Evolutionary conservation across 2,888 invertebrate genomes (phyloP), one percentile per base, ranked within the genome.

Genomic region (Cephus sareptanus): DNA sequence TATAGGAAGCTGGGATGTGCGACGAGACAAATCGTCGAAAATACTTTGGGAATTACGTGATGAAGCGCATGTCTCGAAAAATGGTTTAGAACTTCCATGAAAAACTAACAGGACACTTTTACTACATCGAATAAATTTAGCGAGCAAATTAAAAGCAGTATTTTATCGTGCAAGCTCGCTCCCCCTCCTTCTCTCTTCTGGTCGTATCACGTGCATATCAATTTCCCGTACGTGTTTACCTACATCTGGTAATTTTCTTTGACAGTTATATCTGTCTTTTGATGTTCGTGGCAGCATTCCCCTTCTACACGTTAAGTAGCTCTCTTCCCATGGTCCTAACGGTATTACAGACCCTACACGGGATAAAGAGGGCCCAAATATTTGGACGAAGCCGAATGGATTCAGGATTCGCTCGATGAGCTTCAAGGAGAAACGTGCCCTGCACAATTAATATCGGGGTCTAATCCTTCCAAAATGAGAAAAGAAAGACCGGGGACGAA

Each of bases 71-170:
- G 80, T 81, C 78, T 71, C 77, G 82, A 81, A 83, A 81, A 83
- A 82, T 80, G 80, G 80, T 79, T 77, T 81, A 70, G 74, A 76
- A 34, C 40, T 56, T 77, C 35, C 74, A 76, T 78, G 75, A 82
- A 79, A 82, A 82, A 83, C 71, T 78, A 79, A 30, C 80, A 73
- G 76, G 80, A 79, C 79, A 75, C 80, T 83, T 81, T 81, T 83
- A 83, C 79, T 81, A 74, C 76, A 75, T 73, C 81, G 79, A 81
- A 81, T 82, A 83, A 81, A 83, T 82, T 82, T 82, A 79, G 74
- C 79, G 69, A 70, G 82, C 83, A 83, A 83, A 83, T 83, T 82
- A 83, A 83, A 83, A 81, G 79, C 81, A 81, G 75, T 80, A 81
- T 80, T 79, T 83, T 79, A 82, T 80, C 75, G 74, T 31, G 73